Evolutionary conservation across 2,797 vertebrate species (phyloP), one percentile per base, ranked within the genome.

Genomic region (Lacerta viridis): DNA sequence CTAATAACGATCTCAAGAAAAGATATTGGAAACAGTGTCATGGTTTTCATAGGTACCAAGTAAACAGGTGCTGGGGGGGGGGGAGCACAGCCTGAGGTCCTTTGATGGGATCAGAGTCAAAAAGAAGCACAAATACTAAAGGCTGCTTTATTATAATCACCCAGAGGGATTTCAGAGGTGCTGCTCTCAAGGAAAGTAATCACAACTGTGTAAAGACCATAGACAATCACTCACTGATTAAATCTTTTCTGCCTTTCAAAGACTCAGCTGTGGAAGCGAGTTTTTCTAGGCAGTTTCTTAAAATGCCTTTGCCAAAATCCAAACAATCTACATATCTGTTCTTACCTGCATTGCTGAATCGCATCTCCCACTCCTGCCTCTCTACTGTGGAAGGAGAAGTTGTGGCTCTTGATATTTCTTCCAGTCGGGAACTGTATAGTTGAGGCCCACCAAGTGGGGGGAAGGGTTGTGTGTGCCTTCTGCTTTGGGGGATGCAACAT

Each of bases 151-250:
- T 81, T 17, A 36, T 69, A 72, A 76, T 81, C 50, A 41, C 61
- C 27, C 25, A 77, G 25, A 41, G 77, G 55, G 78, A 55, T 74
- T 80, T 43, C 79, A 75, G 79, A 78, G 46, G 75, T 55, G 29
- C n/a, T 41, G 20, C 80, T 89, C 50, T 77, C 84, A 78, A 81
- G 59, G 59, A 88, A 89, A 89, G 55, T 29, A 81, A 87, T 66
- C 25, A 18, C 3, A 25, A 80, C 75, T n/a, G 33, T 74, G 29
- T 7, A 55, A 68, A 61, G 80, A 71, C 64, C 80, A 0, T 0
- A 91, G 50, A 83, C 83, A 61, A 20, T 74, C 0, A 0, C 25
- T 87, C 46, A 8, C 41, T 46, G 29, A 33, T 80, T 84, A 87
- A 87, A 86, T 84, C 72, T 69, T 85, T 69, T 43, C 82, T 72